These are phyloP conservation scores for Hemiprocne comata DNA, from an alignment of 2,113 vertebrate species.

Conservation along the genomic window DNA sequence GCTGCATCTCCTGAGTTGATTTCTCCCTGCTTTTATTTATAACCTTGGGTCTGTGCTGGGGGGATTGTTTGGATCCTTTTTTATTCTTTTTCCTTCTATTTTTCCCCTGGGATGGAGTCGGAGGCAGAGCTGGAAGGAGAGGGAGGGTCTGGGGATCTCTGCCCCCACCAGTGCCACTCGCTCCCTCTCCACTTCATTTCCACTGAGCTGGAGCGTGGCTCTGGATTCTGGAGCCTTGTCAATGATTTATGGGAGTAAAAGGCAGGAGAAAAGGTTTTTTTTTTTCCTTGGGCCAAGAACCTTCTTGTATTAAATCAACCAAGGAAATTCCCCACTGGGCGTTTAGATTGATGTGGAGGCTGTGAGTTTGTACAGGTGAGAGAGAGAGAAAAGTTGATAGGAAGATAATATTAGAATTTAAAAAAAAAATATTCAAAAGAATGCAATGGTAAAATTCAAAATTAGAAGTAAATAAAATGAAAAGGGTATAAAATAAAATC, in stretches of 20 bases:
- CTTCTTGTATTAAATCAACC: not conserved
- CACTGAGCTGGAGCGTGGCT: not conserved
- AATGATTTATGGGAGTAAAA: not conserved
- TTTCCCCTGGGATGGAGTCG: not conserved
- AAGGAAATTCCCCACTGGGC: not conserved
- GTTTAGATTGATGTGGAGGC: not conserved
- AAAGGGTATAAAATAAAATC: too few species aligned
- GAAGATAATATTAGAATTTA: too few species aligned
- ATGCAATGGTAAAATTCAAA: too few species aligned
- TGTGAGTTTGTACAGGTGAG: not conserved
- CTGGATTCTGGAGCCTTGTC: not conserved
- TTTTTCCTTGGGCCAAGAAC: not conserved
- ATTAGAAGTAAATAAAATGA: too few species aligned
- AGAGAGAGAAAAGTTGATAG: too few species aligned
- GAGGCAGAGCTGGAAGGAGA: not conserved
- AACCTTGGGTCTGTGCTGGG: not conserved
- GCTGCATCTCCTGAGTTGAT: not conserved
- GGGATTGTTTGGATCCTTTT: not conserved
- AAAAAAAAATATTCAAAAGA: not conserved
- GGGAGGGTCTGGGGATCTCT: not conserved
- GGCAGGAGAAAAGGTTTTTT: not conserved
- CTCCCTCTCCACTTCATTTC: not conserved
- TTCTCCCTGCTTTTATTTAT: constrained; percentile 15
- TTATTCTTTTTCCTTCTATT: not conserved
- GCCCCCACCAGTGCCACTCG: not conserved